These are phyloP conservation scores for Delphinus delphis DNA, from an alignment of 2,113 vertebrate genomes.

Conservation along the genomic window DNA sequence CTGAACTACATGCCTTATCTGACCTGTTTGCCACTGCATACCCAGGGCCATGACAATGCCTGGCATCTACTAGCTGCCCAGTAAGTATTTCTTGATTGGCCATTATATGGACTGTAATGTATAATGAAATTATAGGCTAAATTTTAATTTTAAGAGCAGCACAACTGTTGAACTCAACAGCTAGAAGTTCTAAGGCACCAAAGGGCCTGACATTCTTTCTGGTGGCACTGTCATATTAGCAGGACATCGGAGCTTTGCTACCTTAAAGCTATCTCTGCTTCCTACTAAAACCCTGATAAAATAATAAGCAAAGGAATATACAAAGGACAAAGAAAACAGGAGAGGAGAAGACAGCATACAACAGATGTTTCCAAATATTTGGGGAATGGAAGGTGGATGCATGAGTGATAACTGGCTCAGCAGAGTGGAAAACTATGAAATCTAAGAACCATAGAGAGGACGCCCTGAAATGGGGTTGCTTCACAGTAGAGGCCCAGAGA, in stretches of 20 bases:
- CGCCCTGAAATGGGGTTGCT: neutral
- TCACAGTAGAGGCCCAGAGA: neutral
- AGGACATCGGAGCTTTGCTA: neutral
- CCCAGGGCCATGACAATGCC: neutral
- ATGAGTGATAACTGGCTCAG: neutral
- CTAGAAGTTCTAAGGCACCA: neutral
- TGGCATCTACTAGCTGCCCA: neutral
- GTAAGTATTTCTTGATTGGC: neutral
- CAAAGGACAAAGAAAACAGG: neutral
- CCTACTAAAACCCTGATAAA: neutral
- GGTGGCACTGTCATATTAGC: neutral
- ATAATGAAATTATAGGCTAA: neutral
- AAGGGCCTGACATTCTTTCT: neutral
- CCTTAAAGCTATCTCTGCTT: neutral
- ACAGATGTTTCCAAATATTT: neutral
- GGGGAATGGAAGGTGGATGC: neutral
- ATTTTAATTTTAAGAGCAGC: neutral
- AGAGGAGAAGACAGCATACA: neutral
- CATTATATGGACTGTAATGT: neutral
- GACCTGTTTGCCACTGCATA: neutral
- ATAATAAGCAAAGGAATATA: neutral
- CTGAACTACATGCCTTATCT: neutral
- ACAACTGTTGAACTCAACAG: neutral
- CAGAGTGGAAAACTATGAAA: neutral
- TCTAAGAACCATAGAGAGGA: neutral